phyloP scores from a whole-genome alignment of 2,888 invertebrate genomes.

The Conistra vaccinii region DNA sequence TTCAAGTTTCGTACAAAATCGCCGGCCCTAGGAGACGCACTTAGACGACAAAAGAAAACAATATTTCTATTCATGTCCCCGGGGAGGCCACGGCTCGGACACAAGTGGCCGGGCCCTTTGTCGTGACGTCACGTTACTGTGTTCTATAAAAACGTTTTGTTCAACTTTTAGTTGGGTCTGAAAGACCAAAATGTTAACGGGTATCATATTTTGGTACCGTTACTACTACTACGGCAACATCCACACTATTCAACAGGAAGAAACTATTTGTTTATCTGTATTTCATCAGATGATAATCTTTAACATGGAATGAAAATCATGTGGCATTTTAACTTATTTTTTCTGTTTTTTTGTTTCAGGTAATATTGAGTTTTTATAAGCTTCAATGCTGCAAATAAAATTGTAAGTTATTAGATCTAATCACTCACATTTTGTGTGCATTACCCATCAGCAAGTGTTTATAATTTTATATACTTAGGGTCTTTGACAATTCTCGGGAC shows the following conservation, averaged over 20 bases:
- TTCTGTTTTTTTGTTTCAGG: constrained; percentile 54
- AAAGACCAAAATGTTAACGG: not conserved
- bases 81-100: constrained; percentile 44
- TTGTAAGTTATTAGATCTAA: constrained; percentile 33
- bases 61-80: constrained; percentile 58
- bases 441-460: too few species aligned
- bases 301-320: not conserved
- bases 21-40: constrained; percentile 43
- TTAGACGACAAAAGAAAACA: constrained; percentile 61
- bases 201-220: not conserved
- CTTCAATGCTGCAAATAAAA: not conserved
- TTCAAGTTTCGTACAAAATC: constrained; percentile 41
- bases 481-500: too few species aligned
- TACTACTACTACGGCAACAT: too few species aligned
- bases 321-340: not conserved
- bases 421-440: too few species aligned
- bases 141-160: constrained; percentile 28
- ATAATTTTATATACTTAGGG: too few species aligned
- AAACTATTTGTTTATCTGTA: too few species aligned
- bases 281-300: too few species aligned
- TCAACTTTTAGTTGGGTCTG: constrained; percentile 2
- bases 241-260: constrained; percentile 4
- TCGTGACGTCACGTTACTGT: constrained; percentile 25
- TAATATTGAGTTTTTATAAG: constrained; percentile 27
- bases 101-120: constrained; percentile 44